phyloP scores from a whole-genome alignment of 1,140 invertebrate species.

The Pseudomyrmex cubaensis region DNA sequence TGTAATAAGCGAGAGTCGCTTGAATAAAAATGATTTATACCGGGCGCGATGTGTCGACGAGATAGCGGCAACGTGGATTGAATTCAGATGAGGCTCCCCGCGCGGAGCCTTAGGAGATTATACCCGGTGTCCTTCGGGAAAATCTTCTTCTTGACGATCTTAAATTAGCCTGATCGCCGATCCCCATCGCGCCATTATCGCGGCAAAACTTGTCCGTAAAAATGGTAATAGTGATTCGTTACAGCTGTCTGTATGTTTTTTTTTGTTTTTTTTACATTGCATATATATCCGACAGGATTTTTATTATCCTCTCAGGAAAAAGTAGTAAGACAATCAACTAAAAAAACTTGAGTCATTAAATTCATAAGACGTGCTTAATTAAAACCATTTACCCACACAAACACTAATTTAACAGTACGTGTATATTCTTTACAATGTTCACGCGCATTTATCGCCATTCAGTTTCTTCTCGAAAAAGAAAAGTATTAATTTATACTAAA shows the following conservation, averaged over 20 bases:
- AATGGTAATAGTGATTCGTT: conserved; percentile 12
- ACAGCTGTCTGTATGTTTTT: not conserved
- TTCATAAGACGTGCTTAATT: not conserved
- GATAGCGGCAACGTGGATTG: conserved; percentile 66
- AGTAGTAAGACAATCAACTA: no score
- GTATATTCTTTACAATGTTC: not conserved
- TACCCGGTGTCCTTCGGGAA: conserved; percentile 51
- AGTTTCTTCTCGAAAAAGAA: not conserved
- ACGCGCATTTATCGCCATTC: not conserved
- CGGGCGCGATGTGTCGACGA: conserved; percentile 61
- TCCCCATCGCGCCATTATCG: conserved; percentile 23
- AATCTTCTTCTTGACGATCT: not conserved
- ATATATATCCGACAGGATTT: not conserved
- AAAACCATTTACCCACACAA: not conserved
- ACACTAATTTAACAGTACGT: not conserved
- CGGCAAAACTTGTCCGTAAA: conserved; percentile 9
- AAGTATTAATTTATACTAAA: not conserved
- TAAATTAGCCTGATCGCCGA: conserved; percentile 24
- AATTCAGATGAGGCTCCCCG: conserved; percentile 68
- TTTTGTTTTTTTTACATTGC: not conserved
- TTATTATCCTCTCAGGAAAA: not conserved
- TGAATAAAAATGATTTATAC: conserved; percentile 74
- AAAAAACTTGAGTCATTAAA: not conserved
- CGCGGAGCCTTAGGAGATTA: conserved; percentile 1
- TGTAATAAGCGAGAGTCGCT: conserved; percentile 56